phyloP scores from a whole-genome alignment of 1,140 invertebrate genomes.

The Xylocopa sonorina region DNA sequence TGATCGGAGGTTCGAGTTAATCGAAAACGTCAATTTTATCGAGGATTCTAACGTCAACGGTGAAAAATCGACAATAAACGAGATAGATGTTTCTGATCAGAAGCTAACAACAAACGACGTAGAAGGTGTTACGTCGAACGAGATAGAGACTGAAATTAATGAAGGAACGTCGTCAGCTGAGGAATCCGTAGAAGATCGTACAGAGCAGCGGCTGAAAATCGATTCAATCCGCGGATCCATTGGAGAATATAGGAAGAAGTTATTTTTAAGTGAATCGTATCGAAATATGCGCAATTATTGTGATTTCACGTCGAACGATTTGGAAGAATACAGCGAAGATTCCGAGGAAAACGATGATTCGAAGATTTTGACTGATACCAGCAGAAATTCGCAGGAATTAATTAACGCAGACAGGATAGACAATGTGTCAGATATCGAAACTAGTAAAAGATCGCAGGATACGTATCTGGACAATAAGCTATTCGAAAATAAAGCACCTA shows the following conservation, averaged over 20 bases:
- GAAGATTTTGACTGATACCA: neutral
- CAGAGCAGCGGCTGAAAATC: neutral
- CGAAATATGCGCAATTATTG: slow-evolving; percentile 8
- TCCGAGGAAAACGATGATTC: neutral
- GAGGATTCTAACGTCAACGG: neutral
- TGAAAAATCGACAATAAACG: neutral
- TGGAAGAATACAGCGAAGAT: neutral
- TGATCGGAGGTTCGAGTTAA: neutral
- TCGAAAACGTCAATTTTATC: neutral
- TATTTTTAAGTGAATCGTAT: slow-evolving; percentile 9
- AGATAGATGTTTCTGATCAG: neutral
- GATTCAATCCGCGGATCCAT: neutral
- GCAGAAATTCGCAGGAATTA: neutral
- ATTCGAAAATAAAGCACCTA: neutral
- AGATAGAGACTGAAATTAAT: neutral
- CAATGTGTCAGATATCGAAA: neutral
- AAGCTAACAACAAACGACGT: neutral
- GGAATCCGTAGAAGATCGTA: neutral
- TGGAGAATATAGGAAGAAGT: slow-evolving; percentile 3
- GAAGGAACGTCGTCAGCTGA: neutral
- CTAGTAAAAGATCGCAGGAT: neutral
- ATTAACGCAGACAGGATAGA: neutral
- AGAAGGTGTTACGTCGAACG: neutral
- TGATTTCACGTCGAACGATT: neutral
- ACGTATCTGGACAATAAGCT: neutral